These are phyloP conservation scores for Erythrocercus mccallii DNA, from an alignment of 2,113 vertebrate species.

Conservation along the genomic window DNA sequence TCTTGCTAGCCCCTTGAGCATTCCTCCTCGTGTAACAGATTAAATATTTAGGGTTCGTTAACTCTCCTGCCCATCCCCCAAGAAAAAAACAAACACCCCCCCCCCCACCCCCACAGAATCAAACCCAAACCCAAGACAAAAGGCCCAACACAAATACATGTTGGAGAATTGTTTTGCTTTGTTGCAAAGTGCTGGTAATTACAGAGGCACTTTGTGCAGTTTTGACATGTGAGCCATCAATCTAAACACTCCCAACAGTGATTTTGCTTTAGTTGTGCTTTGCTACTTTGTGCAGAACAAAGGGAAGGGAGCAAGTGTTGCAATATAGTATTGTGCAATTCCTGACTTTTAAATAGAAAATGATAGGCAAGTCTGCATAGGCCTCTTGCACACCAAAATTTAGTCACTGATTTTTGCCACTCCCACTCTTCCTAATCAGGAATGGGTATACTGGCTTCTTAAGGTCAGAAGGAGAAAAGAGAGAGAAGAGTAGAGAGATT, in stretches of 20 bases:
- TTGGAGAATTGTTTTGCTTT: not conserved
- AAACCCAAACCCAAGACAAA: not conserved
- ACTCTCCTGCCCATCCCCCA: not conserved
- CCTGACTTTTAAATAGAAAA: conserved; percentile 17
- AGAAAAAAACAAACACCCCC: too few relatives aligned
- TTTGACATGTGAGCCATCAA: not conserved
- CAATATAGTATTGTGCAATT: conserved; percentile 29
- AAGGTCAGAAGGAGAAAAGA: not conserved
- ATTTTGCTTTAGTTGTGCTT: not conserved
- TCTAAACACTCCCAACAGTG: not conserved
- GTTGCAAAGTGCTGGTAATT: not conserved
- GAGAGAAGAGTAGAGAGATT: not conserved
- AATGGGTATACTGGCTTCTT: not conserved
- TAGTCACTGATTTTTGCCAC: not conserved
- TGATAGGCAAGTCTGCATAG: not conserved
- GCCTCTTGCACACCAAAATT: not conserved
- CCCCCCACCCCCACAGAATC: not conserved
- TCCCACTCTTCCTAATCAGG: not conserved
- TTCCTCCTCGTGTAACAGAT: not conserved
- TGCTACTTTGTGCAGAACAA: not conserved
- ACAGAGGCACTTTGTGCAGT: not conserved
- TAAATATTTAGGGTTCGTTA: not conserved
- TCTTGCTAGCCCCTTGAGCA: conserved; percentile 18
- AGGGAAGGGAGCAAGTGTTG: not conserved
- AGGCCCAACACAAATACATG: not conserved